Conservation (phyloP, 1,140 invertebrate genomes). For the Prorops nasuta region DNA sequence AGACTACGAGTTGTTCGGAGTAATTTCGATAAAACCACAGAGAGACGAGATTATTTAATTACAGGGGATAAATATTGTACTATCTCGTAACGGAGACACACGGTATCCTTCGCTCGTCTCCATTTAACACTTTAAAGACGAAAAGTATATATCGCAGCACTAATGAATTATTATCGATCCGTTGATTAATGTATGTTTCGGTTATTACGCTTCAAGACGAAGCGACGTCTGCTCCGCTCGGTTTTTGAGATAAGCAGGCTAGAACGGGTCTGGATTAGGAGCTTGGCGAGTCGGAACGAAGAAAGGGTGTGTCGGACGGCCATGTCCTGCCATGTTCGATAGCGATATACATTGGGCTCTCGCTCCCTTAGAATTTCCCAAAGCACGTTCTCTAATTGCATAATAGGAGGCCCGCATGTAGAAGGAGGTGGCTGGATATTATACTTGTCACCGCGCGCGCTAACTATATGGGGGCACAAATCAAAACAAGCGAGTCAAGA, state of each 20-base stretch:
- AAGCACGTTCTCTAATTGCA: constrained; percentile 50
- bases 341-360: constrained; percentile 51
- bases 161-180: too few relatives aligned
- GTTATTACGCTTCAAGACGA: too few relatives aligned
- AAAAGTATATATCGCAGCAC: too few relatives aligned
- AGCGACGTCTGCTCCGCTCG: too few relatives aligned
- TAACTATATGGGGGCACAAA: constrained; percentile 21
- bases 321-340: constrained; percentile 57
- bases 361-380: constrained; percentile 48
- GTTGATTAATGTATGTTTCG: too few relatives aligned
- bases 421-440: constrained; percentile 25
- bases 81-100: too few relatives aligned
- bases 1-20: neutral
- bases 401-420: constrained; percentile 55
- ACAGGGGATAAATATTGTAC: neutral
- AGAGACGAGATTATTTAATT: neutral
- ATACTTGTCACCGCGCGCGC: constrained; percentile 19
- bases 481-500: constrained; percentile 24
- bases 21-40: neutral
- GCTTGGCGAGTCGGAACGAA: constrained; percentile 52
- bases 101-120: too few relatives aligned
- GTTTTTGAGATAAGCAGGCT: constrained; percentile 51
- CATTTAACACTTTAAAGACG: too few relatives aligned
- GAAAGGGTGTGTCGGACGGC: constrained; percentile 57
- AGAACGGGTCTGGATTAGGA: constrained; percentile 35